Evolutionary conservation across 2,797 vertebrate species (phyloP).

Genomic region (Dendrocincla fuliginosa): DNA sequence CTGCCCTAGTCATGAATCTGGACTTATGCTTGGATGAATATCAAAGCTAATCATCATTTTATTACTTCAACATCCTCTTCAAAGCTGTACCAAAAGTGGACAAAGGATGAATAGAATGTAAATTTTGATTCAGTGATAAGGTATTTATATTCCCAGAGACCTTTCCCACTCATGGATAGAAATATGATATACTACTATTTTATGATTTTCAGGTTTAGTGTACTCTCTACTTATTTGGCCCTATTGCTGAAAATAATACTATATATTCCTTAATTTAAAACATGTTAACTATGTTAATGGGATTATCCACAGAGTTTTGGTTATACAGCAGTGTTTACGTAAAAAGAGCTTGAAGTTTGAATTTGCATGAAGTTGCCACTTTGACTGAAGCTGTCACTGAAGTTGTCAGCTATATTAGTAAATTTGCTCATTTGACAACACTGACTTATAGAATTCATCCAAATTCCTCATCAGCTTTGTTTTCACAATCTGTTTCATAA

Average conservation of each 20-base stretch:
- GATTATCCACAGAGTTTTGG: background rate
- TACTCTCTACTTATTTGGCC: background rate
- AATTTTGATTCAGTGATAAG: background rate
- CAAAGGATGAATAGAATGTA: background rate
- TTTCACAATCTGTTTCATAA: background rate
- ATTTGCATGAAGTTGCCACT: background rate
- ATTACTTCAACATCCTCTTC: background rate
- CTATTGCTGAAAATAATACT: background rate
- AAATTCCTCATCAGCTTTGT: background rate
- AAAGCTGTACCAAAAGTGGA: background rate
- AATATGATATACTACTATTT: background rate
- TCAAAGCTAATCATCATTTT: conserved; percentile 9
- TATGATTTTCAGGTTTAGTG: background rate
- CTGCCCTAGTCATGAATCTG: background rate
- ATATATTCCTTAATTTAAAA: background rate
- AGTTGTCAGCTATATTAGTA: background rate
- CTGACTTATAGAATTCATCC: background rate
- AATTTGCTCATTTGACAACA: background rate
- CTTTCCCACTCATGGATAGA: background rate
- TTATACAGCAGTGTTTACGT: background rate
- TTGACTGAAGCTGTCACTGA: background rate
- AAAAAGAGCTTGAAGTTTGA: background rate
- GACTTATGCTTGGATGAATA: conserved; percentile 25
- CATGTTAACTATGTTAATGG: background rate
- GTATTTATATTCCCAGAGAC: background rate